These are phyloP conservation scores for Sitta carolinensis DNA, from an alignment of 2,797 vertebrate genomes.

Conservation along the genomic window DNA sequence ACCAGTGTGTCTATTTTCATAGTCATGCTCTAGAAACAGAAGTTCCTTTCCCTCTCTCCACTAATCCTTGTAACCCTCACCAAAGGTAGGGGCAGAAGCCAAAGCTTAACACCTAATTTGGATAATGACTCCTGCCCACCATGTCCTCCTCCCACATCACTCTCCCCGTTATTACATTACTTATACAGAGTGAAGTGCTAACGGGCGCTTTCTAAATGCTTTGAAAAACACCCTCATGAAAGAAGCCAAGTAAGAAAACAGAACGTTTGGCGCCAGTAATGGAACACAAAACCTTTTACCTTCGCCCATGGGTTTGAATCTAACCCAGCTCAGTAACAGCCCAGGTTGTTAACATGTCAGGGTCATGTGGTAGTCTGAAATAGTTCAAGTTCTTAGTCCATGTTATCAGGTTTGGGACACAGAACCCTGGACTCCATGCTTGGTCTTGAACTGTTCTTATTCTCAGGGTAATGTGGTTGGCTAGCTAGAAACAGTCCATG, in stretches of 20 bases:
- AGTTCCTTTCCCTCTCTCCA: constrained; percentile 40
- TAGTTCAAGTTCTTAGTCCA: not conserved
- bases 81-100: constrained; percentile 26
- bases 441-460: not conserved
- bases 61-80: constrained; percentile 53
- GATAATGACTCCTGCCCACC: constrained; percentile 39
- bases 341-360: constrained; percentile 25
- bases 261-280: not conserved
- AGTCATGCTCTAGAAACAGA: constrained; percentile 51
- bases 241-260: not conserved
- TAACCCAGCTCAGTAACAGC: constrained; percentile 33
- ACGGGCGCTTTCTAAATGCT: constrained; percentile 9
- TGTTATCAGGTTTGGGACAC: not conserved
- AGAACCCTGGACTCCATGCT: not conserved
- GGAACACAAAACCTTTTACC: constrained; percentile 42
- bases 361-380: constrained; percentile 33
- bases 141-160: constrained; percentile 10
- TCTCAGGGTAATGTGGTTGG: not conserved
- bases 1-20: constrained; percentile 59
- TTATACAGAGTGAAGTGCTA: constrained; percentile 4
- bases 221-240: not conserved
- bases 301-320: not conserved
- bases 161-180: constrained; percentile 43
- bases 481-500: not conserved
- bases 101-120: constrained; percentile 66